phyloP scores from a whole-genome alignment of 2,113 vertebrate species.

The Hepsetus odoe region DNA sequence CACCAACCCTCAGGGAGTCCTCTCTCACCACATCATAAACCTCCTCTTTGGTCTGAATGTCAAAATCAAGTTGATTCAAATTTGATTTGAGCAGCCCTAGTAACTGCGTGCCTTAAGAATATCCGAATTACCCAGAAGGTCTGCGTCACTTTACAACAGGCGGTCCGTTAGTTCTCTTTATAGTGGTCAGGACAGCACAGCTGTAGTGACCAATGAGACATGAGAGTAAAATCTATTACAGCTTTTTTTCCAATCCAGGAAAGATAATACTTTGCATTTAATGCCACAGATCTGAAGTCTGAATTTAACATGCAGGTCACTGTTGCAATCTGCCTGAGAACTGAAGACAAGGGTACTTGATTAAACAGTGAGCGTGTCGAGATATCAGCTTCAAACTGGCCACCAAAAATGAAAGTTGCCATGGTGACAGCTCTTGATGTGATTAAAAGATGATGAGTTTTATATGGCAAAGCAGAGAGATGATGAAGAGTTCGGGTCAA shows the following conservation, averaged over 20 bases:
- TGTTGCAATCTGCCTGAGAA: neutral
- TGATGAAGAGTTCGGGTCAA: neutral
- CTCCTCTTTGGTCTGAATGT: too few relatives aligned
- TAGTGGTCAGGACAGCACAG: neutral
- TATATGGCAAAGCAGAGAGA: neutral
- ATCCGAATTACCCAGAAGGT: too few relatives aligned
- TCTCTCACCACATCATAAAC: too few relatives aligned
- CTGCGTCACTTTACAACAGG: too few relatives aligned
- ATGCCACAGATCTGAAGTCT: too few relatives aligned
- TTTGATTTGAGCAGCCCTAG: too few relatives aligned
- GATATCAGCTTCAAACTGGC: neutral
- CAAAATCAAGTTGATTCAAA: too few relatives aligned
- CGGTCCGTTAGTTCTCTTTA: neutral
- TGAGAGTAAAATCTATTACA: neutral
- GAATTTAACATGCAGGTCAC: neutral
- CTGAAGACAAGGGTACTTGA: conserved; percentile 19
- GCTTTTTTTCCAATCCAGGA: too few relatives aligned
- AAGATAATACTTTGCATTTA: too few relatives aligned
- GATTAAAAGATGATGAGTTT: neutral
- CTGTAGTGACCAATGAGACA: neutral
- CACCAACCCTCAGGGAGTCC: too few relatives aligned
- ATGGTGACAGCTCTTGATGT: neutral
- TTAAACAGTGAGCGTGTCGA: neutral
- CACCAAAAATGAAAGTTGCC: neutral
- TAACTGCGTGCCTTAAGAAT: too few relatives aligned